Base-by-base conservation (phyloP, 2,113 vertebrate genomes). In the Albula glossodonta region DNA sequence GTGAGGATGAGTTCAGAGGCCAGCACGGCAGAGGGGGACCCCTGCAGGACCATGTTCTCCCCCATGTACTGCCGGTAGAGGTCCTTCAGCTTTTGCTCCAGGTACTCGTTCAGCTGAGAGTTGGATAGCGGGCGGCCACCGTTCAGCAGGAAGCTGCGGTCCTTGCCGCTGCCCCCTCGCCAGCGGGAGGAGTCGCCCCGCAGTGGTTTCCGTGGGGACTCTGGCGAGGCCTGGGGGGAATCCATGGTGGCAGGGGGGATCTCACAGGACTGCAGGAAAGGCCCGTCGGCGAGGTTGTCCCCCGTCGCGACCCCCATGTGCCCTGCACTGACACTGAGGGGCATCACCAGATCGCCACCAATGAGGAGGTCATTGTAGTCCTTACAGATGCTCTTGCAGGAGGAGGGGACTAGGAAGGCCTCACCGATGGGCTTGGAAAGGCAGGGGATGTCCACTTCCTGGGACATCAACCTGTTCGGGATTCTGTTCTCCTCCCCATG, bases 361-460 rank as follows among this genome's bases (percentile, higher is more conserved):
- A 99, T 98, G 15, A 98, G 97, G 89, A 99, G 92, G 90, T 99
- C 98, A 0, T 96, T 99, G 94, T 99, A 99, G 92, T 99, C 96
- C 88, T 97, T 96, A 88, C 97, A 99, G 90, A 99, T 97, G 93
- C 97, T 98, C 92, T 98, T 97, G 88, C 98, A 99, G 88, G 94
- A 98, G 25, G 97, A 92, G 15, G 97, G 98, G 88, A 99, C 97
- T 90, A 98, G 91, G 91, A 97, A 99, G 5, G 97, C 94, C 80
- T 96, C 95, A 31, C 95, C 95, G 3, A 82, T 90, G 1, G 93
- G 88, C 80, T 31, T 81, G 13, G 83, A 88, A 52, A 92, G 94
- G 83, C 92, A 93, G 0, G 94, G 96, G 87, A 92, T 93, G 10
- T 94, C 93, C 0, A 90, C 83, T 48, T 93, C 90, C 78, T 92